Conservation (phyloP, 64 coral and sea anemone genomes). For the Orbicella faveolata region DNA sequence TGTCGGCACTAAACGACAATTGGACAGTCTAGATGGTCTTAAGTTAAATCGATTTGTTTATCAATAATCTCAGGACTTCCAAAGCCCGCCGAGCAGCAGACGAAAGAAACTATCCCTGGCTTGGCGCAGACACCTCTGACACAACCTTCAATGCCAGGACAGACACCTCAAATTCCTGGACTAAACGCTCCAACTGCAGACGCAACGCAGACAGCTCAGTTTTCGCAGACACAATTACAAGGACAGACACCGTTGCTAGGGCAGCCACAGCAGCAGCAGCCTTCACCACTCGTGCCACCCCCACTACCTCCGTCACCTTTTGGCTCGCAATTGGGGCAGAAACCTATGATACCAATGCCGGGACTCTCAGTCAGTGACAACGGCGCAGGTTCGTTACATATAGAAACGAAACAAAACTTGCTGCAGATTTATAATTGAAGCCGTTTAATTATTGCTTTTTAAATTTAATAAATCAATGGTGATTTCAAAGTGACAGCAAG, state of each 20-base stretch:
- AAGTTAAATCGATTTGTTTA: background rate
- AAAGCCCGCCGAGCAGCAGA: background rate
- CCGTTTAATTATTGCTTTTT: too few relatives aligned
- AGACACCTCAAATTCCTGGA: constrained; percentile 5
- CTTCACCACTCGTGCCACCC: background rate
- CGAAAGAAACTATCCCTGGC: constrained; percentile 6
- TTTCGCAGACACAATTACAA: constrained; percentile 2
- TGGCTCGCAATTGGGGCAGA: background rate
- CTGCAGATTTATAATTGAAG: too few relatives aligned
- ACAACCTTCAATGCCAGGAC: background rate
- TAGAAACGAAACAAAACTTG: too few relatives aligned
- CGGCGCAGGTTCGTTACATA: constrained; percentile 4
- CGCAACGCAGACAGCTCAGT: background rate
- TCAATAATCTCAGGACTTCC: background rate
- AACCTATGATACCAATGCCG: background rate
- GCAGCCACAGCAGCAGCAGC: background rate
- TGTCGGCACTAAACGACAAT: too few relatives aligned
- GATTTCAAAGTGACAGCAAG: too few relatives aligned
- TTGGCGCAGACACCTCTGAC: constrained; percentile 12
- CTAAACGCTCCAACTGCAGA: background rate
- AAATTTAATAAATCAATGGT: too few relatives aligned
- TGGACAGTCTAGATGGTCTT: background rate
- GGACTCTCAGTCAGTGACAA: background rate
- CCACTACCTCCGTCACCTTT: background rate
- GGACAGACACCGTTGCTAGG: background rate